Base-by-base conservation (phyloP, 2,113 vertebrate species). In the Cyphomyrus discorhynchus region DNA sequence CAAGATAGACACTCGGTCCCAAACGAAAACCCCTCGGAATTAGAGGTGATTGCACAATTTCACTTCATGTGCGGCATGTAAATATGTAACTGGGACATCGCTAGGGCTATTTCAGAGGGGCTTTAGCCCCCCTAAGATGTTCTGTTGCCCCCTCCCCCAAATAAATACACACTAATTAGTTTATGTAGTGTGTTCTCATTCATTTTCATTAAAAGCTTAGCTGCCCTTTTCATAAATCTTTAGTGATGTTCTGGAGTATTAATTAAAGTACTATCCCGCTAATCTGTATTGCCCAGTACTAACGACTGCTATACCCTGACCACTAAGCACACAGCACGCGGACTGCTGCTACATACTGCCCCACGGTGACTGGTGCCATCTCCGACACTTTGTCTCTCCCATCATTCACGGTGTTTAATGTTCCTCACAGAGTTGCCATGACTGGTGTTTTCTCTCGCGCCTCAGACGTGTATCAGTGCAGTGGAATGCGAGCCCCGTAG, bases 381-480 rank as follows among this genome's bases (percentile, higher is more conserved):
- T 3, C 21, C 1, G 46, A 27, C 83, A 86, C 47, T 27, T 27
- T 47, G 2, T 80, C 35, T 46, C 45, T 27, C 83, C 15, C 74
- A 21, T 42, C 74, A 21, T 3, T 39, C 31, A 39, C 74, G 1
- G 27, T 87, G 85, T 87, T 87, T 87, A 56, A 87, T 87, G 85
- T 56, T 87, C 56, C 50, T 35, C 53, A 35, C 85, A 42, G 49
- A 50, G 50, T 39, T 56, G 85, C 49, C n/a, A 53, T 53, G 85
- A 87, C 49, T 53, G 2, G 50, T 87, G 85, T 56, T 88, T 88
- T 53, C 74, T 39, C 31, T 56, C 5, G 7, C 35, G 74, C 49
- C 49, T 82, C 70, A 89, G 88, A 82, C 49, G 77, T 82, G 88
- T 56, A 56, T 83, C 88, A 89, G 74, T n/a, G 88, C 49, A 89